These are phyloP conservation scores for Ganaspis sp. DNA, from an alignment of 1,140 invertebrate species.

Conservation along the genomic window DNA sequence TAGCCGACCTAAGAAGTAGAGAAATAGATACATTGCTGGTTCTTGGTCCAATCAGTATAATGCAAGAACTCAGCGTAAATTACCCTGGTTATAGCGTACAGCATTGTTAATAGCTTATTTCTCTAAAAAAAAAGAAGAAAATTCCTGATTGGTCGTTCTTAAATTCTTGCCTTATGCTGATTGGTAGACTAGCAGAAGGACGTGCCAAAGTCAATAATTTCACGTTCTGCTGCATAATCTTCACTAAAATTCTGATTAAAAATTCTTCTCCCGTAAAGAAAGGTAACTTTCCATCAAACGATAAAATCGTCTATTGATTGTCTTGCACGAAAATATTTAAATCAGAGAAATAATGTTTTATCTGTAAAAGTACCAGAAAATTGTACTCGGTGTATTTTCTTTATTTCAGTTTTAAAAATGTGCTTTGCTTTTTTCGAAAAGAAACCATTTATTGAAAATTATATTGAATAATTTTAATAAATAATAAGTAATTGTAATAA, in stretches of 20 bases:
- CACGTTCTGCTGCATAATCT: conserved; percentile 20
- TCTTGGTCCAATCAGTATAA: conserved; percentile 22
- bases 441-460: too few species aligned
- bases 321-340: conserved; percentile 2
- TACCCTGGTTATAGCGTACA: conserved; percentile 1
- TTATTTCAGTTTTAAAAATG: neutral
- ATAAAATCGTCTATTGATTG: conserved; percentile 8
- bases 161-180: conserved; percentile 4
- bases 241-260: neutral
- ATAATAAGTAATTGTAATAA: too few species aligned
- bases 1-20: conserved; percentile 27
- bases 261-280: neutral
- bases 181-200: conserved; percentile 9
- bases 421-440: too few species aligned
- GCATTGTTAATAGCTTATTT: conserved; percentile 10
- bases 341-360: neutral
- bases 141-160: conserved; percentile 17
- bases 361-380: neutral
- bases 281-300: neutral
- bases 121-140: neutral
- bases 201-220: conserved; percentile 18
- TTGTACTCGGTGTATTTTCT: neutral
- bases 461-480: too few species aligned
- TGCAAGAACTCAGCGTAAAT: conserved; percentile 2
- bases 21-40: conserved; percentile 20